Evolutionary conservation across 2,113 vertebrate species (phyloP).

Genomic region (Crotalus tigris): DNA sequence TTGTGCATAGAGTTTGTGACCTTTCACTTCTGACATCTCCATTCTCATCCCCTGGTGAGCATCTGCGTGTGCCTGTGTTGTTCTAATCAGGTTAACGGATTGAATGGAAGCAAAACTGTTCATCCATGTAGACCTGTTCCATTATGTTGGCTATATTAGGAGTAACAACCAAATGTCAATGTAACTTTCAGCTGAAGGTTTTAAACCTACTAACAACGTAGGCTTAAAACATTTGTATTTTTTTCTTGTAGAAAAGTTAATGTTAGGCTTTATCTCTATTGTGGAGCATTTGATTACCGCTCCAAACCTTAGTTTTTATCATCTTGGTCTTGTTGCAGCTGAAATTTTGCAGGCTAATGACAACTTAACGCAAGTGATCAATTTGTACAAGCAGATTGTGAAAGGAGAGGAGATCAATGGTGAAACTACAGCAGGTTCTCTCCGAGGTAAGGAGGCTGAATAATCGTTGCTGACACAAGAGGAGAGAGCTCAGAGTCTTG

Average conservation of each 20-base stretch:
- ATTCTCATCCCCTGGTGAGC: not conserved
- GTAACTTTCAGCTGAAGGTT: not conserved
- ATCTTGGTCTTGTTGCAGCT: conserved; percentile 65
- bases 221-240: not conserved
- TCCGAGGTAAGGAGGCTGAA: conserved; percentile 71
- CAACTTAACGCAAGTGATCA: conserved; percentile 95
- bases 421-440: conserved; percentile 60
- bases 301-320: not conserved
- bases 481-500: not conserved
- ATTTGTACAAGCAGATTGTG: conserved; percentile 88
- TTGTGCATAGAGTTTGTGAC: not conserved
- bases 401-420: conserved; percentile 89
- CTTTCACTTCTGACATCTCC: not conserved
- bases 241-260: not conserved
- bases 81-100: not conserved
- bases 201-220: not conserved
- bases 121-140: not conserved
- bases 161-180: not conserved
- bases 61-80: not conserved
- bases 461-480: not conserved
- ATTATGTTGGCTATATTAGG: not conserved
- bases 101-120: not conserved
- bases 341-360: conserved; percentile 97
- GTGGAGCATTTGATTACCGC: not conserved
- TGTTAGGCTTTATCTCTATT: not conserved